phyloP scores from a whole-genome alignment of 2,113 vertebrate species.

The Columba livia region DNA sequence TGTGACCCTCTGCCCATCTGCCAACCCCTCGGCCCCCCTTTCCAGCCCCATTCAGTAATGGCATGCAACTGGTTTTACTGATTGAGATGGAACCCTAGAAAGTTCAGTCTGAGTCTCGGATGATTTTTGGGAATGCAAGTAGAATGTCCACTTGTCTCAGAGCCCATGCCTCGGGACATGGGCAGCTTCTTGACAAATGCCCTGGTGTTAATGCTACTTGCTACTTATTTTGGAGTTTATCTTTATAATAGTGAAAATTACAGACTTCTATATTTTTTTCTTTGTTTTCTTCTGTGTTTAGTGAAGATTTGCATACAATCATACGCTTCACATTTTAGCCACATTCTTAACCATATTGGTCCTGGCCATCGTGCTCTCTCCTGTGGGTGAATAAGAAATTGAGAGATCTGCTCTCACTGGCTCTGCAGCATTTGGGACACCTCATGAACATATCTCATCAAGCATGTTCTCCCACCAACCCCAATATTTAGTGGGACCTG shows the following conservation, averaged over 20 bases:
- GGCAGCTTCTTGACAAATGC: not conserved
- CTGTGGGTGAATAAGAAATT: not conserved
- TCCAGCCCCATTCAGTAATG: not conserved
- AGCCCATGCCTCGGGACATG: not conserved
- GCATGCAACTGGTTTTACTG: not conserved
- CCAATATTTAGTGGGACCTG: too few species aligned
- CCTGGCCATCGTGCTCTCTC: not conserved
- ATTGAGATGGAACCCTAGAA: not conserved
- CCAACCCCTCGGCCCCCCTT: rapidly evolving
- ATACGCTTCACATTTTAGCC: not conserved
- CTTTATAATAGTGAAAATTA: not conserved
- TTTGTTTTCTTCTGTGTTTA: not conserved
- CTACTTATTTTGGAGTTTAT: not conserved
- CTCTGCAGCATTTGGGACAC: not conserved
- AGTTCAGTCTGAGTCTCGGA: not conserved
- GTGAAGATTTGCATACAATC: not conserved
- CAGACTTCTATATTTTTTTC: not conserved
- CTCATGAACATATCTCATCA: not conserved
- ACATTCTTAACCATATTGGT: not conserved
- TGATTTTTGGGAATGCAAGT: not conserved
- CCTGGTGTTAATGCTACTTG: not conserved
- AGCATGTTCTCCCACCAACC: not conserved
- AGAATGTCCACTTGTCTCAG: too few species aligned
- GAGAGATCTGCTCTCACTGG: not conserved
- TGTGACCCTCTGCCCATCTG: not conserved